Conservation (phyloP, 2,113 vertebrate genomes). For the Sebastes schlegelii region DNA sequence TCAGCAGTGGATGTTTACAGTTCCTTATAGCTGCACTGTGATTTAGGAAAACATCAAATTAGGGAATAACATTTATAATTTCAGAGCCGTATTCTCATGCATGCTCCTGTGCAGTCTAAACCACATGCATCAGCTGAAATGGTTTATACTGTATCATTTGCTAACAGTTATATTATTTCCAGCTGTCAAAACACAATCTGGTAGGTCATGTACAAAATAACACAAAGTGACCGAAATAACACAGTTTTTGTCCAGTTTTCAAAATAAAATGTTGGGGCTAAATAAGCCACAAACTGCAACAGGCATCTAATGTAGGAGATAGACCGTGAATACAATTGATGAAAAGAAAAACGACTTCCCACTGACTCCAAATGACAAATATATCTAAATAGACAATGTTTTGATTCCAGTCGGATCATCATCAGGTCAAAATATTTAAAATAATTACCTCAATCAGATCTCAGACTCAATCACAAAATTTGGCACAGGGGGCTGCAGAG, state of each 20-base stretch:
- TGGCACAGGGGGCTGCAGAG: not conserved
- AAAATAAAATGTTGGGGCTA: not conserved
- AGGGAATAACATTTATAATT: constrained; percentile 12
- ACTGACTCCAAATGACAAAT: not conserved
- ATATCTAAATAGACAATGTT: not conserved
- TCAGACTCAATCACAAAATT: not conserved
- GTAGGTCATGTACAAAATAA: constrained; percentile 3
- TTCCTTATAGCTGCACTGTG: not conserved
- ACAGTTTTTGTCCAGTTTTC: not conserved
- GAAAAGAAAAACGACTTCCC: not conserved
- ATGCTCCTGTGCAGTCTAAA: not conserved
- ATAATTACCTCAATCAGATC: not conserved
- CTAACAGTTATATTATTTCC: constrained; percentile 16
- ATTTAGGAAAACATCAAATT: constrained; percentile 19
- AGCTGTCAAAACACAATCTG: constrained; percentile 9
- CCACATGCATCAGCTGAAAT: not conserved
- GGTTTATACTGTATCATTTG: not conserved
- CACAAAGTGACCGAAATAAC: not conserved
- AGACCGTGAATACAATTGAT: not conserved
- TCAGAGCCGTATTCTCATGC: not conserved
- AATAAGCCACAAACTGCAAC: not conserved
- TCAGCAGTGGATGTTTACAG: not conserved
- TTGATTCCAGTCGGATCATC: not conserved
- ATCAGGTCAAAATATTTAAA: not conserved
- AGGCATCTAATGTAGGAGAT: not conserved